These are phyloP conservation scores for Oppia nitens DNA, from an alignment of 1,140 invertebrate species.

Conservation along the genomic window DNA sequence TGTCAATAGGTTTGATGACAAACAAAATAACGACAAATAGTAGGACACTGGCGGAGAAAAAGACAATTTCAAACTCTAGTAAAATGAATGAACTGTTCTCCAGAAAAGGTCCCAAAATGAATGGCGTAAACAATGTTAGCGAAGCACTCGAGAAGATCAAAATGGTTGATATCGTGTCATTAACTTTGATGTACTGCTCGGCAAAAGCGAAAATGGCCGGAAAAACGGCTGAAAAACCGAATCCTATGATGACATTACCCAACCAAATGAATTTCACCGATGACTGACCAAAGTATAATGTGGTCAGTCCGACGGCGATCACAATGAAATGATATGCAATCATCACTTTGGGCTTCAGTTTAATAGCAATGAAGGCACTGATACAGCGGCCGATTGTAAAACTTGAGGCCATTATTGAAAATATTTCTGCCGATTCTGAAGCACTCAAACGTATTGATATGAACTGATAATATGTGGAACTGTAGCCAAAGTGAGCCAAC, in stretches of 20 bases:
- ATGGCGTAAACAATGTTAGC: background rate
- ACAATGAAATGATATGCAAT: conserved; percentile 1
- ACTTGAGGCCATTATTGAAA: background rate
- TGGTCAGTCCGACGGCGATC: background rate
- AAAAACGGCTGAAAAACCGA: background rate
- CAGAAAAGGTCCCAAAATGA: no score
- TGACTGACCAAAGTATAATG: background rate
- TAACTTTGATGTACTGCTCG: background rate
- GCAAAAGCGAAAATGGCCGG: background rate
- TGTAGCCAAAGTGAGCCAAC: background rate
- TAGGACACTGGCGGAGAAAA: no score
- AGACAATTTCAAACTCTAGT: no score
- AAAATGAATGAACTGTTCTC: no score
- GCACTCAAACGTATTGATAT: background rate
- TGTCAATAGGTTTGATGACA: no score
- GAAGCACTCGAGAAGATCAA: background rate
- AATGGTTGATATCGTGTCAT: background rate
- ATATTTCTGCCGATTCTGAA: background rate
- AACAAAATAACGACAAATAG: no score
- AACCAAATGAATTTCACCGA: background rate
- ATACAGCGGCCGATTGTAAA: background rate
- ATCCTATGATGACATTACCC: background rate
- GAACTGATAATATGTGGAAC: background rate
- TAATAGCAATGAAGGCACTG: conserved; percentile 1
- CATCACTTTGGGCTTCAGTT: background rate